phyloP scores from a whole-genome alignment of 2,113 vertebrate species.

The Rhadina sibilatrix region DNA sequence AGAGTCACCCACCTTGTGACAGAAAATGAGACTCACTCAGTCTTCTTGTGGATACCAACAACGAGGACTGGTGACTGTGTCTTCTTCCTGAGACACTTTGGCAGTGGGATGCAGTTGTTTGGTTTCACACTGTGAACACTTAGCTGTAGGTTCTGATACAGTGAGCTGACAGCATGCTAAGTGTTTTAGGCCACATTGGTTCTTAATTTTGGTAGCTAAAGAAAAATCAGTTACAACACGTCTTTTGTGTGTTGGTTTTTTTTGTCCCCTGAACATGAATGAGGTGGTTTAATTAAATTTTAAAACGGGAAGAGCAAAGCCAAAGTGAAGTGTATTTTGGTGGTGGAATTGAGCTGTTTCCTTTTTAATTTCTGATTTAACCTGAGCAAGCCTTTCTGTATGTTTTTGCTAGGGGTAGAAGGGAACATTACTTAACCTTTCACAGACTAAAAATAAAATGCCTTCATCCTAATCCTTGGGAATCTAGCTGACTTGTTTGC shows the following conservation, averaged over 20 bases:
- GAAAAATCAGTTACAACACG: neutral
- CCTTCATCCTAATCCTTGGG: neutral
- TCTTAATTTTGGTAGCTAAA: neutral
- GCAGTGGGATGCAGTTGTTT: neutral
- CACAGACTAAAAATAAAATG: neutral
- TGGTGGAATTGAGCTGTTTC: neutral
- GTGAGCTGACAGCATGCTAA: neutral
- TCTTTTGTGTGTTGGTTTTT: rapidly evolving
- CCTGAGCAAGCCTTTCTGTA: neutral
- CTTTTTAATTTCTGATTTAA: neutral
- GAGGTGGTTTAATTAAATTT: neutral
- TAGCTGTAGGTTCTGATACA: neutral
- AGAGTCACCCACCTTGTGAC: neutral
- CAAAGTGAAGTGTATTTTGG: neutral
- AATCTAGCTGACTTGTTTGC: neutral
- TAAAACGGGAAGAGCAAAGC: neutral
- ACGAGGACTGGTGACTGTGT: too few relatives aligned
- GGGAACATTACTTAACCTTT: neutral
- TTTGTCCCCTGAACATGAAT: rapidly evolving
- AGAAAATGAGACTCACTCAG: neutral
- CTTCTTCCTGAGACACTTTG: neutral
- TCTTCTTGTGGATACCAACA: neutral
- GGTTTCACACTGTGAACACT: neutral
- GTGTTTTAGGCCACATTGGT: neutral
- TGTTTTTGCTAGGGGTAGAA: neutral